Evolutionary conservation across 2,888 invertebrate species (phyloP).

Genomic region (Philereme transversata): DNA sequence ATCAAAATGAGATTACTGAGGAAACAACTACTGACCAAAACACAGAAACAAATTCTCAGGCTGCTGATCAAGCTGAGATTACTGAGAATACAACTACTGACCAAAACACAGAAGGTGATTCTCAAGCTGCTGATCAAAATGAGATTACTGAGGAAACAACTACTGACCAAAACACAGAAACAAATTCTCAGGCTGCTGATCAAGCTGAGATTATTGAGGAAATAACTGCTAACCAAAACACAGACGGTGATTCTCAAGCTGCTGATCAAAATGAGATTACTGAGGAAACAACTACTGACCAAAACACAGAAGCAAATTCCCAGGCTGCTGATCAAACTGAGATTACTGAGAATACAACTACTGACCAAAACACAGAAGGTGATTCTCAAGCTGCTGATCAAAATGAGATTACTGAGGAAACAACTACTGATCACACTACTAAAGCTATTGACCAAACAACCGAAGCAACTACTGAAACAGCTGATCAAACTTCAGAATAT

Average conservation of each 20-base stretch:
- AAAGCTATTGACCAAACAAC: no score
- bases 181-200: background rate
- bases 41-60: no score
- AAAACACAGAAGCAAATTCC: no score
- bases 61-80: background rate
- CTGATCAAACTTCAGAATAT: background rate
- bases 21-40: no score
- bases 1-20: no score
- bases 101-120: no score
- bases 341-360: no score
- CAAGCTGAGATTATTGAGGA: background rate
- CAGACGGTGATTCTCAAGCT: no score
- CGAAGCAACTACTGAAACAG: no score
- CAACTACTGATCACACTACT: no score
- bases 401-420: background rate
- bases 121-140: background rate
- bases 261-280: no score
- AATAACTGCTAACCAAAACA: background rate
- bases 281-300: no score
- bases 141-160: background rate
- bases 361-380: background rate
- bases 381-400: background rate
- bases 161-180: background rate
- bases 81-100: background rate
- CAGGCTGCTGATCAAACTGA: background rate